Percentiles rank a stretch among this genome's conserved stretches.
phyloP scores from a whole-genome alignment of 2,888 invertebrate species.

The Cheilosia urbana region DNA sequence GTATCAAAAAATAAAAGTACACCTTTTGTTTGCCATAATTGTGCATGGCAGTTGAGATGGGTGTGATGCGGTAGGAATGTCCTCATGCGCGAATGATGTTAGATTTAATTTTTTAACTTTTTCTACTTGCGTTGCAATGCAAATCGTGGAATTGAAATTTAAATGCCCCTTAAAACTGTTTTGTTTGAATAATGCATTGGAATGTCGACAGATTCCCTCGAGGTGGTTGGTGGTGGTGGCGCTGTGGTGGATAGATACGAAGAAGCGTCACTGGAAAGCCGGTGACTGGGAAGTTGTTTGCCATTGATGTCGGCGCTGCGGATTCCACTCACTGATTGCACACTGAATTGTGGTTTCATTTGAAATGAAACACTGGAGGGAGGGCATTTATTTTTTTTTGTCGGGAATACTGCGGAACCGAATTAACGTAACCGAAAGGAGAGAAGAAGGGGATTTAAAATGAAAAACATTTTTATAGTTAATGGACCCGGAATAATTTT shows the following conservation, averaged over 20 bases:
- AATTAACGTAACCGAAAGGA: slow-evolving; percentile 9
- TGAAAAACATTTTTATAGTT: slow-evolving; percentile 23
- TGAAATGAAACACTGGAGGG: slow-evolving; percentile 57
- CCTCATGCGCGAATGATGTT: slow-evolving; percentile 4
- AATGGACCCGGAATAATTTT: slow-evolving; percentile 43
- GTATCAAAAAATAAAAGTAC: slow-evolving; percentile 24
- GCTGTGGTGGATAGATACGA: slow-evolving; percentile 44
- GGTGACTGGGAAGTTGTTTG: slow-evolving; percentile 59
- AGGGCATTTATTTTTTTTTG: neutral
- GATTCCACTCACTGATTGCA: slow-evolving; percentile 45
- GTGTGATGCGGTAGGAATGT: neutral
- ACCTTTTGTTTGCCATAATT: slow-evolving; percentile 27
- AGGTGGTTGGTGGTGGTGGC: neutral
- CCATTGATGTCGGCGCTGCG: slow-evolving; percentile 51
- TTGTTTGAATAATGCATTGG: slow-evolving; percentile 64
- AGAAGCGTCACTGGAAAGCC: slow-evolving; percentile 35
- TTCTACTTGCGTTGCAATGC: slow-evolving; percentile 61
- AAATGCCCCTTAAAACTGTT: slow-evolving; percentile 65
- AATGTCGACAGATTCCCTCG: slow-evolving; percentile 6
- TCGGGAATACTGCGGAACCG: neutral
- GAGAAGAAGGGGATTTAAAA: neutral
- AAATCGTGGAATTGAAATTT: slow-evolving; percentile 72
- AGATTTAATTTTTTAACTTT: slow-evolving; percentile 31
- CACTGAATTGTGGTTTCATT: slow-evolving; percentile 60
- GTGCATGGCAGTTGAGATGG: neutral